A percentile compares a stretch with the other conserved stretches of the same genome.
These are phyloP conservation scores for Carollia perspicillata DNA, from an alignment of 2,113 vertebrate species.

Conservation along the genomic window DNA sequence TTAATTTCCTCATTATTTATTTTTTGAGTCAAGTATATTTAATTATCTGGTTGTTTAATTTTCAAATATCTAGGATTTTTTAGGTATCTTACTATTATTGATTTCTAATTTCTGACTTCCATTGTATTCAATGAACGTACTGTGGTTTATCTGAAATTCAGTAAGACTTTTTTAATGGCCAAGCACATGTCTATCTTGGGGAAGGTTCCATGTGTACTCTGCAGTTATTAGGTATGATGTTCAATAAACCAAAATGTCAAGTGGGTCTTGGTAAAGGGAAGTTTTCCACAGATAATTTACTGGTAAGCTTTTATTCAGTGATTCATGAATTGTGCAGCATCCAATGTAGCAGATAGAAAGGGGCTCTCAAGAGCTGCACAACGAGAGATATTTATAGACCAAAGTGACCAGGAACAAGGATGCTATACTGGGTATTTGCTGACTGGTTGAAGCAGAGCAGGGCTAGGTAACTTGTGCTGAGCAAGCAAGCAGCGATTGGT, in stretches of 20 bases:
- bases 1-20: background rate
- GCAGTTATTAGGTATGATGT: background rate
- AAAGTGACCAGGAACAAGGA: background rate
- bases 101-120: background rate
- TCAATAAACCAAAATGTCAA: background rate
- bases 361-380: background rate
- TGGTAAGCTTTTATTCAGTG: background rate
- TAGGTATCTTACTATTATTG: background rate
- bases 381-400: background rate
- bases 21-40: background rate
- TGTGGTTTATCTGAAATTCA: background rate
- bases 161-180: background rate
- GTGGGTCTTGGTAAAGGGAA: background rate
- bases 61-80: background rate
- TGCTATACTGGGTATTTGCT: background rate
- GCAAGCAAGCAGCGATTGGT: background rate
- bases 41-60: background rate
- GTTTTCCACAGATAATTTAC: background rate
- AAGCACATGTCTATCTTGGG: background rate
- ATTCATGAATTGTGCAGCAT: background rate
- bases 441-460: background rate
- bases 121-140: background rate
- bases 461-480: background rate
- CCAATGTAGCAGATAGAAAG: background rate
- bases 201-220: background rate